Base-by-base conservation (phyloP, 2,797 vertebrate genomes). In the Acanthis flammea region DNA sequence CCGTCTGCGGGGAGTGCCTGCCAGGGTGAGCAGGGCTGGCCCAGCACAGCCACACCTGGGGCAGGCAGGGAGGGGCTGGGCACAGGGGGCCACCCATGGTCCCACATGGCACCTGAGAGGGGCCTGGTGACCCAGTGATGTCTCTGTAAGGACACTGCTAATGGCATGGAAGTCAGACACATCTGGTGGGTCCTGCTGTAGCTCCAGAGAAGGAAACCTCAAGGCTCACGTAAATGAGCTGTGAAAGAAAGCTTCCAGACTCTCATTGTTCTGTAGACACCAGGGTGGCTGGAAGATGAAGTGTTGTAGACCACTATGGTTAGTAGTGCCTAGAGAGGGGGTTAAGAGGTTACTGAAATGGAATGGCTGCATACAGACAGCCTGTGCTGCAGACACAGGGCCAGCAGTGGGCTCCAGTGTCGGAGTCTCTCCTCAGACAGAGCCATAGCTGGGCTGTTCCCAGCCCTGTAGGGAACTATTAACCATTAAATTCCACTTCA, bases 1-100 rank as follows among this genome's bases (percentile, higher is more conserved):
- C 98, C 0, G 75, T 97, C 28, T 98, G 98, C 3, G 98, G 98
- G 71, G 97, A 98, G 54, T 98, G 98, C 85, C 95, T 98, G 65
- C 97, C 98, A 0, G 98, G 98, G 98, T 98, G 80, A 97, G 97
- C 19, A 2, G 50, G 45, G 42, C 24, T 0, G 12, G 21, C 21
- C 24, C 1, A 15, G 21, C 21, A 4, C 9, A 2, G 45, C 65
- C 24, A 7, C 48, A 5, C 23, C 37, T 31, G 30, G 47, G 42
- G 6, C 3, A 0, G 4, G 23, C 5, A 1, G 42, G 30, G 42
- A 33, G 16, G 35, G 25, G 11, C 6, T 62, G 84, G 58, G 12
- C 48, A 66, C 2, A 27, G 39, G 12, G 11, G 15, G 18, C 22
- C 25, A 9, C 27, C 24, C 28, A 1, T 5, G 35, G 48, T 45